A percentile compares a stretch with the other conserved stretches of the same genome.
Conservation (phyloP, 1,140 invertebrate species). For the Drosophila repletoides region DNA sequence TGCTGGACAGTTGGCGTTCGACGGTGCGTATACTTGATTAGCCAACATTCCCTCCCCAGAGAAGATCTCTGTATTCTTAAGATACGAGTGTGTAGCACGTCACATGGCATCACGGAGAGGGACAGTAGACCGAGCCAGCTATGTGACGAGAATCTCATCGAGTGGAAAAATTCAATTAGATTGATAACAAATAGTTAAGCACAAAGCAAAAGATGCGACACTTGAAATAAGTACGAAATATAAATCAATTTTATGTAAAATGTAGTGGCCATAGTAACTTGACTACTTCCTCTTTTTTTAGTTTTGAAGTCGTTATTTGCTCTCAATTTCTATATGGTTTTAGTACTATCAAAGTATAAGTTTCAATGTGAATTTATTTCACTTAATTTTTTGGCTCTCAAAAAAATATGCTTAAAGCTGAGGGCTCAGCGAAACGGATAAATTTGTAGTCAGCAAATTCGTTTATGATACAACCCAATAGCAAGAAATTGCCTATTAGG, state of each 20-base stretch:
- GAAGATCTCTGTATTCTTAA: neutral
- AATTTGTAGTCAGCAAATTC: constrained; percentile 9
- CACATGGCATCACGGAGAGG: no score
- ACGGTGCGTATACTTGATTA: constrained; percentile 74
- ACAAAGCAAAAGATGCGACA: no score
- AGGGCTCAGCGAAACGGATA: neutral
- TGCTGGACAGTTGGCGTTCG: constrained; percentile 37
- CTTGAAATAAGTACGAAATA: no score
- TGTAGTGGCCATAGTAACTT: no score
- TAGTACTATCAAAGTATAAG: no score
- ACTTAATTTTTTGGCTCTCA: no score
- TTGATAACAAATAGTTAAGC: constrained; percentile 3
- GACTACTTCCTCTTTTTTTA: no score
- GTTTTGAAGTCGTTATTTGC: no score
- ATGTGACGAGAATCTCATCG: neutral
- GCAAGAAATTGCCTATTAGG: neutral
- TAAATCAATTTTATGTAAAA: no score
- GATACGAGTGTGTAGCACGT: no score
- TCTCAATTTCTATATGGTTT: no score
- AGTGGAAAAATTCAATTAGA: constrained; percentile 3
- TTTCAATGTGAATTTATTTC: no score
- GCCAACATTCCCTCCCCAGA: constrained; percentile 11
- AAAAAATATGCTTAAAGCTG: neutral
- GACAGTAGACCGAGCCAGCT: neutral
- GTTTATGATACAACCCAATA: constrained; percentile 2